Evolutionary conservation across 1,140 invertebrate species (phyloP).

Genomic region (Panonychus citri): DNA sequence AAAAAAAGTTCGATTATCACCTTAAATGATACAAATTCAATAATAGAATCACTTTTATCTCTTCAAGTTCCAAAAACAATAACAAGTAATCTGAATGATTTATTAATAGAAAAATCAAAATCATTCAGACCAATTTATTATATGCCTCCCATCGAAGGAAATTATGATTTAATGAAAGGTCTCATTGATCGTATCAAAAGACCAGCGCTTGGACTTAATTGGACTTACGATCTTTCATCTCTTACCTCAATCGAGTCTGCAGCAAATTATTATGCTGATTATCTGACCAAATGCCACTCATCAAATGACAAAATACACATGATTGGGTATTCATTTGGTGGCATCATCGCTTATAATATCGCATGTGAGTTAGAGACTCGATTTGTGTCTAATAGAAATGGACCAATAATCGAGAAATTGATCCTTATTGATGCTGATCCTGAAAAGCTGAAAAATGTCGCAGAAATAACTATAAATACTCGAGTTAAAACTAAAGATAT

Average conservation of each 20-base stretch:
- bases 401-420: constrained; percentile 53
- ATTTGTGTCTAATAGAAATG: constrained; percentile 26
- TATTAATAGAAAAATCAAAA: background rate
- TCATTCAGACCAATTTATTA: background rate
- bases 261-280: background rate
- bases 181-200: constrained; percentile 31
- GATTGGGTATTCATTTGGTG: constrained; percentile 81
- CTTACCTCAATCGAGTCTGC: background rate
- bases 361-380: constrained; percentile 44
- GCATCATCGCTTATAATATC: constrained; percentile 77
- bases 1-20: background rate
- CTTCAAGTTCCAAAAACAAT: background rate
- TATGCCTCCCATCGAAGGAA: constrained; percentile 10
- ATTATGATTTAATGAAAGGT: constrained; percentile 29
- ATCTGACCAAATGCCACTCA: background rate
- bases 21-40: background rate
- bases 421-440: constrained; percentile 51
- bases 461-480: constrained; percentile 34
- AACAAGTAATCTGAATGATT: background rate
- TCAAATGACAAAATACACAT: constrained; percentile 35
- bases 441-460: constrained; percentile 52
- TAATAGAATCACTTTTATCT: background rate
- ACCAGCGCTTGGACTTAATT: constrained; percentile 2
- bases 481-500: constrained; percentile 28
- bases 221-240: background rate